These are phyloP conservation scores for Thereva unica DNA, from an alignment of 2,888 invertebrate species.

Conservation along the genomic window DNA sequence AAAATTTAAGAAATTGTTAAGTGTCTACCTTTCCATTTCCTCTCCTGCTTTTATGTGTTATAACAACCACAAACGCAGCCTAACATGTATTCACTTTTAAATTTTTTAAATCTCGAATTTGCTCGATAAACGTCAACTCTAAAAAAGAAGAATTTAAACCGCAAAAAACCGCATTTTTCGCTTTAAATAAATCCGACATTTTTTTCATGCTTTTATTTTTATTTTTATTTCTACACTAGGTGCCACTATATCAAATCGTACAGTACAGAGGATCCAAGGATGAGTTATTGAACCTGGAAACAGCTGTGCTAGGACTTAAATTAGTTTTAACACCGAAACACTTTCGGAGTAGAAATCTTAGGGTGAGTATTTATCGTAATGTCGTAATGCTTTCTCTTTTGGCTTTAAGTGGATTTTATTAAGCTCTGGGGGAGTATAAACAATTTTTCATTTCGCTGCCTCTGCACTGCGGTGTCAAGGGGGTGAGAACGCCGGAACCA, in stretches of 20 bases:
- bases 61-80: too few relatives aligned
- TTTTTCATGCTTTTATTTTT: slow-evolving; percentile 4
- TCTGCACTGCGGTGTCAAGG: neutral
- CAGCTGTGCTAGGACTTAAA: slow-evolving; percentile 40
- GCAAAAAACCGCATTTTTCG: slow-evolving; percentile 9
- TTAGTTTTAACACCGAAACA: slow-evolving; percentile 43
- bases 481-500: too few relatives aligned
- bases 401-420: slow-evolving; percentile 25
- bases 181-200: neutral
- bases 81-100: too few relatives aligned
- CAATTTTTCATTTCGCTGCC: slow-evolving; percentile 19
- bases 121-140: slow-evolving; percentile 12
- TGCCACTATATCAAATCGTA: slow-evolving; percentile 38
- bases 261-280: slow-evolving; percentile 31
- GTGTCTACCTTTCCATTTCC: too few relatives aligned
- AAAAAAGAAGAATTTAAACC: slow-evolving; percentile 12
- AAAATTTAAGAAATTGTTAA: too few relatives aligned
- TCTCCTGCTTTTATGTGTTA: too few relatives aligned
- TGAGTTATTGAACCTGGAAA: slow-evolving; percentile 31
- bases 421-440: neutral
- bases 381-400: slow-evolving; percentile 5
- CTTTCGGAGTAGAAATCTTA: slow-evolving; percentile 41
- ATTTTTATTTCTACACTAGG: slow-evolving; percentile 26
- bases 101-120: slow-evolving; percentile 10
- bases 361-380: slow-evolving; percentile 36